A percentile compares a stretch with the other conserved stretches of the same genome.
Evolutionary conservation across 2,113 vertebrate species (phyloP).

Genomic region (Perca schrenkii): DNA sequence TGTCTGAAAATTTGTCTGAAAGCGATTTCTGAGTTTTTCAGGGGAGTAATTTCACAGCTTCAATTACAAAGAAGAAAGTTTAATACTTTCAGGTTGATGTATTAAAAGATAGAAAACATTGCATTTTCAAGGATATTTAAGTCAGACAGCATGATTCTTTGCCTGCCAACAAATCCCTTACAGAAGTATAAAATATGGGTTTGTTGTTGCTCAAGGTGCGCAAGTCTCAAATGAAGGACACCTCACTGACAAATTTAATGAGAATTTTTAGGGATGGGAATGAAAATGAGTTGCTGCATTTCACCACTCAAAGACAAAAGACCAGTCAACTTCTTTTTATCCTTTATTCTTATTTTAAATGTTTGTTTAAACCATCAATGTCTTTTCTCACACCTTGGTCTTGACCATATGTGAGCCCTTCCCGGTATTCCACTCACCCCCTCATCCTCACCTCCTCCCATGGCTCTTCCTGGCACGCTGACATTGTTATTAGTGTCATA

Average conservation of each 20-base stretch:
- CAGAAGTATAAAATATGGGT: conserved; percentile 33
- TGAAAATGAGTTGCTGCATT: conserved; percentile 13
- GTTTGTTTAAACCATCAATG: not conserved
- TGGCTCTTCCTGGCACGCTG: conserved; percentile 25
- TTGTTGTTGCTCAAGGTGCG: conserved; percentile 49
- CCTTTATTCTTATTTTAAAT: not conserved
- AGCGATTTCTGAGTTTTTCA: conserved; percentile 8
- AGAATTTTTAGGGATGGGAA: conserved; percentile 11
- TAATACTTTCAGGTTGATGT: conserved; percentile 20
- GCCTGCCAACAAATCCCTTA: conserved; percentile 46
- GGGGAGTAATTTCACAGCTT: conserved; percentile 25
- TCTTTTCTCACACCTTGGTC: conserved; percentile 27
- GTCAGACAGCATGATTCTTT: conserved; percentile 68
- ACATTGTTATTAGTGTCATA: conserved; percentile 78
- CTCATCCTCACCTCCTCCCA: conserved; percentile 16
- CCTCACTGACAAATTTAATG: conserved; percentile 12
- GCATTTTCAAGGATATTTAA: conserved; percentile 66
- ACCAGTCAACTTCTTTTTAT: not conserved
- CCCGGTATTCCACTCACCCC: conserved; percentile 8
- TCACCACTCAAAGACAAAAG: conserved; percentile 4
- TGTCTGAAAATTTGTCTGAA: not conserved
- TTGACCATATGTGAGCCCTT: not conserved
- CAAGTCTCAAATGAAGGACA: conserved; percentile 25
- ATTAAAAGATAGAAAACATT: conserved; percentile 45
- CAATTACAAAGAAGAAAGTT: conserved; percentile 32